Conservation (phyloP, 2,797 vertebrate genomes). For the Phoeniculus purpureus region DNA sequence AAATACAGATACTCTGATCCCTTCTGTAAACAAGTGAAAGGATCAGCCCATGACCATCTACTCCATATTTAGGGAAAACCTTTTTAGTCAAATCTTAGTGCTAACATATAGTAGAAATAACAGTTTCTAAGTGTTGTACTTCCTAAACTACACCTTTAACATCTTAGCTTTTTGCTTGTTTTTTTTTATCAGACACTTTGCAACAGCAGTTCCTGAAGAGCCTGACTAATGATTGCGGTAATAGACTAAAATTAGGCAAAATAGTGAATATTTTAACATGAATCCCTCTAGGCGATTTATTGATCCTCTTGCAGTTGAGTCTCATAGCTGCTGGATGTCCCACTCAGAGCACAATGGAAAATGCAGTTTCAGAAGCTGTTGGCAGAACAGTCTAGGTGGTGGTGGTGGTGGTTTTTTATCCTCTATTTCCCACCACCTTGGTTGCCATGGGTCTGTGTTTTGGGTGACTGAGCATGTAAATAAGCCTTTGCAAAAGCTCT, state of each 20-base stretch:
- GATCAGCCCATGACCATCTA: neutral
- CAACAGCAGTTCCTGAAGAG: neutral
- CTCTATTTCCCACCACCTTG: accelerated
- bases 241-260: neutral
- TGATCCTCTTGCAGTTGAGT: neutral
- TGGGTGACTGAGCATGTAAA: neutral
- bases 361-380: neutral
- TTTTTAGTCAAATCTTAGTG: neutral
- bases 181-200: neutral
- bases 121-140: neutral
- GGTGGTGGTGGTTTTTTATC: too few species aligned
- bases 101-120: neutral
- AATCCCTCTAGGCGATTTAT: neutral
- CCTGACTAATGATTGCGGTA: neutral
- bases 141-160: too few species aligned
- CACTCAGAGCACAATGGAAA: accelerated
- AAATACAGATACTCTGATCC: neutral
- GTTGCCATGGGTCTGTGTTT: neutral
- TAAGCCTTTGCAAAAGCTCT: neutral
- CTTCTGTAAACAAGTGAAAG: neutral
- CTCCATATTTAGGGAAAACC: neutral
- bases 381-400: neutral
- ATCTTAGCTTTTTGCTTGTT: neutral
- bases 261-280: neutral
- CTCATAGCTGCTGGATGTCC: neutral